Evolutionary conservation across 1,140 invertebrate species (phyloP), one percentile per base, ranked within the genome.

Genomic region (Drosophila tsacasi): DNA sequence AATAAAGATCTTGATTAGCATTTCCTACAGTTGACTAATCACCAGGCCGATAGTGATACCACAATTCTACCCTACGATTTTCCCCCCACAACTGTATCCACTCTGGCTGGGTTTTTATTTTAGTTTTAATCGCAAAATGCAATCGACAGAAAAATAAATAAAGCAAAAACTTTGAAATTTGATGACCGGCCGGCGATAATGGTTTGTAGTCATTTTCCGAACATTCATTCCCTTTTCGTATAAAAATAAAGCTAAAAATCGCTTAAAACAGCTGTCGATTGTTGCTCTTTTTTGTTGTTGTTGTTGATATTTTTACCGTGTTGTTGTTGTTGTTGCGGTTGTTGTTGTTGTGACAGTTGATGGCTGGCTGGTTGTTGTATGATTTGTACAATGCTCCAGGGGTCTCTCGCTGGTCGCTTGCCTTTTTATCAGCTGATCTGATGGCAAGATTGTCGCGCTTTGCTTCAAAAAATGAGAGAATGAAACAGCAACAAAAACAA

Each of bases 391-490:
- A 77, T 77, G 83, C 72, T 77, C 69, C 69, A 50, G 77, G 77
- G 69, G 44, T 42, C 67, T 39, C 61, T 46, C 40, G 54, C 54
- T 73, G 67, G 67, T 74, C 71, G 71, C 54, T 73, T 74, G 71
- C 60, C 61, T 78, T 69, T 87, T 89, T 89, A 89, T 89, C 85
- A 89, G 79, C 85, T 85, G 85, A 89, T 89, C 85, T 89, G 85
- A 89, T 89, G 86, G 85, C 85, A 90, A 89, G 85, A 89, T 89
- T 89, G 85, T 89, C 85, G 85, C 85, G 84, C 84, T 87, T 87
- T 87, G 85, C 84, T 84, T 87, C 84, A 83, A 87, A 87, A 57
- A 89, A 87, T 89, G 81, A 89, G 73, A 83, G 82, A 87, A 89
- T 81, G 81, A 81, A 62, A 61, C 69, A 66, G 42, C 61, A 37